A percentile compares a stretch with the other conserved stretches of the same genome.
phyloP scores from a whole-genome alignment of 2,113 vertebrate genomes.

The Sylvia atricapilla region DNA sequence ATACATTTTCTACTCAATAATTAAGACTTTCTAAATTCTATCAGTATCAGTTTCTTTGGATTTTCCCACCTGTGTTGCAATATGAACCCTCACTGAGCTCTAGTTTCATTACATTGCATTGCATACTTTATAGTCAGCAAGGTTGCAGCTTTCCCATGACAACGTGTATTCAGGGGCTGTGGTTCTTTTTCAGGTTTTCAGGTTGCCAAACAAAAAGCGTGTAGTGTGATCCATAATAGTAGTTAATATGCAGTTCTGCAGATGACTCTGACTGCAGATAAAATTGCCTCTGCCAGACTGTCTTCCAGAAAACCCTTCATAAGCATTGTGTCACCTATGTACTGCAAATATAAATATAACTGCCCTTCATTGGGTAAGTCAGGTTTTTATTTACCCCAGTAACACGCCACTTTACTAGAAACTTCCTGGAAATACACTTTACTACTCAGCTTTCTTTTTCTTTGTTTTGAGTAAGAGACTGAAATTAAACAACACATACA shows the following conservation, averaged over 20 bases:
- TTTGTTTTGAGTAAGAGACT: background rate
- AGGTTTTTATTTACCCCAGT: background rate
- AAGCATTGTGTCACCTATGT: background rate
- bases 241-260: background rate
- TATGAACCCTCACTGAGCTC: background rate
- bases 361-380: background rate
- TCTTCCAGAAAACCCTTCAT: background rate
- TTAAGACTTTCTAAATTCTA: background rate
- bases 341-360: background rate
- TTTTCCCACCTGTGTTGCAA: background rate
- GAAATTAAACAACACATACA: background rate
- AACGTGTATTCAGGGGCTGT: accelerated
- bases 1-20: background rate
- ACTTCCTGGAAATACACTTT: background rate
- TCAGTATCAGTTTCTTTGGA: background rate
- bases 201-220: background rate
- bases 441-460: background rate
- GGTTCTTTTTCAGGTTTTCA: background rate
- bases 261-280: background rate
- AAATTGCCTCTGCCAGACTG: background rate
- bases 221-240: background rate
- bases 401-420: background rate
- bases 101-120: background rate
- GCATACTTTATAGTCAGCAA: background rate
- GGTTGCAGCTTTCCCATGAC: background rate